phyloP scores from a whole-genome alignment of 2,113 vertebrate genomes.

The Melierax canorus region DNA sequence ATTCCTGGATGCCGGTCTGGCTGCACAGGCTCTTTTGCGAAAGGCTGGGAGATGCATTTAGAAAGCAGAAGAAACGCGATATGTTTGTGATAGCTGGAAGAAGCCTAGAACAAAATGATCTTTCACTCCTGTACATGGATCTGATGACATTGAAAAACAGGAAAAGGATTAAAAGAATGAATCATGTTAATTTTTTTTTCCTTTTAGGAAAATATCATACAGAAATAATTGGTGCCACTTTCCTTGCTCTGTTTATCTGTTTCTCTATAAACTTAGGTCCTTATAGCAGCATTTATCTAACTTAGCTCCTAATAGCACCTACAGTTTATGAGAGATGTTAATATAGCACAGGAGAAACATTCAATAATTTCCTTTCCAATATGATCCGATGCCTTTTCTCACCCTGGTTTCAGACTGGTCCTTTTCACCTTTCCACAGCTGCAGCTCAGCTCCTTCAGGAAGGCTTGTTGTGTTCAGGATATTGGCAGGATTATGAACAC shows the following conservation, averaged over 20 bases:
- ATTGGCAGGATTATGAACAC: fast-evolving
- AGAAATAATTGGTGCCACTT: not conserved
- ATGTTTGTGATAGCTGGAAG: fast-evolving
- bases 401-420: no score
- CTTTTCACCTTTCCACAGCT: not conserved
- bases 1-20: not conserved
- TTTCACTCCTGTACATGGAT: not conserved
- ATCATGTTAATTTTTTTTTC: fast-evolving
- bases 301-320: not conserved
- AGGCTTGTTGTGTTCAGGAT: not conserved
- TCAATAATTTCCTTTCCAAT: not conserved
- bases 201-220: no score
- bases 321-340: not conserved
- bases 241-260: not conserved
- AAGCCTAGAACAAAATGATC: not conserved
- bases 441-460: not conserved
- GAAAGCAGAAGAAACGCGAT: not conserved
- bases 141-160: not conserved
- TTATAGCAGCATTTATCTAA: fast-evolving
- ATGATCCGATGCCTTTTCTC: not conserved
- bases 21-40: no score
- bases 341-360: not conserved
- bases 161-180: no score
- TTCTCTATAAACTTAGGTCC: not conserved
- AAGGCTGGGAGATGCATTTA: not conserved